Conservation (phyloP, 92 coral and sea anemone genomes). For the Porites divaricata region DNA sequence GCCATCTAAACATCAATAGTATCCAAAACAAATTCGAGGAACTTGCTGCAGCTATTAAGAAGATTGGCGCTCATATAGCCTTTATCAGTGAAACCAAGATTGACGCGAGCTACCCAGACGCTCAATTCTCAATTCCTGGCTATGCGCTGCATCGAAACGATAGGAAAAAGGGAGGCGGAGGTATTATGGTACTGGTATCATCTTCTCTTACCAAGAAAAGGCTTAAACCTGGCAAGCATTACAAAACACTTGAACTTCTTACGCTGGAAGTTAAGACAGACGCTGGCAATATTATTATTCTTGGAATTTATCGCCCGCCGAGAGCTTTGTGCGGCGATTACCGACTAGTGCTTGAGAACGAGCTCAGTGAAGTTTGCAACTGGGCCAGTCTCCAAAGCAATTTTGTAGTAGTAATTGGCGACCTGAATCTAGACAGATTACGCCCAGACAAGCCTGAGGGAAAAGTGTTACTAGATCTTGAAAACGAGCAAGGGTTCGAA, state of each 20-base stretch:
- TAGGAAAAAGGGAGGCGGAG: slow-evolving; percentile 67
- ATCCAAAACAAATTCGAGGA: slow-evolving; percentile 60
- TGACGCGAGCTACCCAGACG: slow-evolving; percentile 21
- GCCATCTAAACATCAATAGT: slow-evolving; percentile 45
- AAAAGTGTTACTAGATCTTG: slow-evolving; percentile 56
- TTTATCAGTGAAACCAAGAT: slow-evolving; percentile 54
- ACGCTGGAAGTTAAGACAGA: too few species aligned
- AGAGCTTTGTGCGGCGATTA: slow-evolving; percentile 22
- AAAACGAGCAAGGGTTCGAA: slow-evolving; percentile 60
- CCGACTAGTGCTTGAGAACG: slow-evolving; percentile 43
- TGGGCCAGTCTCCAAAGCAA: slow-evolving; percentile 55
- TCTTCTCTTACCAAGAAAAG: slow-evolving; percentile 16
- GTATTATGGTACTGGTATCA: slow-evolving; percentile 54
- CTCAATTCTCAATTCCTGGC: slow-evolving; percentile 44
- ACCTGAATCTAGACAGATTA: slow-evolving; percentile 63
- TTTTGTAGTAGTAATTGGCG: slow-evolving; percentile 46
- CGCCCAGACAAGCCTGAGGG: too few species aligned
- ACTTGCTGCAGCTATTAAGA: slow-evolving; percentile 36
- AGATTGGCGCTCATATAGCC: slow-evolving; percentile 30
- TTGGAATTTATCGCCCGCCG: background rate
- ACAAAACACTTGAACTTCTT: background rate
- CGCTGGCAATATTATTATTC: too few species aligned
- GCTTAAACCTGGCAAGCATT: background rate
- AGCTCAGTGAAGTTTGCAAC: slow-evolving; percentile 56
- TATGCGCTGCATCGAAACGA: slow-evolving; percentile 56